These are phyloP conservation scores for Cheilosia urbana DNA, from an alignment of 2,888 invertebrate genomes.

Conservation along the genomic window DNA sequence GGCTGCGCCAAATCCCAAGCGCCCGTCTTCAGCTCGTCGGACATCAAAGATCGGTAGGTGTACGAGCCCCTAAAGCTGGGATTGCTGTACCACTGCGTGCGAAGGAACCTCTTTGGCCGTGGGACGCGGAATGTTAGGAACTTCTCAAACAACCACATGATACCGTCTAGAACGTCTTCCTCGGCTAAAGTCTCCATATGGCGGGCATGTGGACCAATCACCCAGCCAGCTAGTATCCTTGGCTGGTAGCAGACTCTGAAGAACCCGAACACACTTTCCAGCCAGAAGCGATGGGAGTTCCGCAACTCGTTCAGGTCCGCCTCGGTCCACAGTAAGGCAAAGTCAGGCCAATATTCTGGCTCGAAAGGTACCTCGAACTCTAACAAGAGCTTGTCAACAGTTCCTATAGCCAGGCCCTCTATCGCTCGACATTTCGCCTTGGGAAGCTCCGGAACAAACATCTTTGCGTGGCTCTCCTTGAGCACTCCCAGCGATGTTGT, in stretches of 20 bases:
- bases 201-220: slow-evolving; percentile 86
- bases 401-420: slow-evolving; percentile 85
- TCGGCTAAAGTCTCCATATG: slow-evolving; percentile 87
- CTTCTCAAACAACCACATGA: slow-evolving; percentile 79
- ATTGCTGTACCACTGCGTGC: slow-evolving; percentile 88
- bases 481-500: slow-evolving; percentile 87
- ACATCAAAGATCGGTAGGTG: slow-evolving; percentile 86
- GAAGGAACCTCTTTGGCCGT: slow-evolving; percentile 78
- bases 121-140: slow-evolving; percentile 79
- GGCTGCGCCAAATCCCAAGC: slow-evolving; percentile 86
- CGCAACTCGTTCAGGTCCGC: slow-evolving; percentile 81
- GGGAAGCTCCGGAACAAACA: slow-evolving; percentile 85
- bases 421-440: slow-evolving; percentile 84
- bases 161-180: slow-evolving; percentile 80
- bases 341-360: slow-evolving; percentile 84
- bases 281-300: slow-evolving; percentile 84
- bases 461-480: slow-evolving; percentile 82
- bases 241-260: slow-evolving; percentile 87
- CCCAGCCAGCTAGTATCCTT: slow-evolving; percentile 88
- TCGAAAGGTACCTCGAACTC: slow-evolving; percentile 86
- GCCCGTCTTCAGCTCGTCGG: slow-evolving; percentile 85
- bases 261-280: slow-evolving; percentile 87
- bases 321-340: slow-evolving; percentile 86
- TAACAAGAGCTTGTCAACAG: slow-evolving; percentile 87
- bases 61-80: slow-evolving; percentile 87